Conservation (phyloP, 1,140 invertebrate species). For the Colletes latitarsis region DNA sequence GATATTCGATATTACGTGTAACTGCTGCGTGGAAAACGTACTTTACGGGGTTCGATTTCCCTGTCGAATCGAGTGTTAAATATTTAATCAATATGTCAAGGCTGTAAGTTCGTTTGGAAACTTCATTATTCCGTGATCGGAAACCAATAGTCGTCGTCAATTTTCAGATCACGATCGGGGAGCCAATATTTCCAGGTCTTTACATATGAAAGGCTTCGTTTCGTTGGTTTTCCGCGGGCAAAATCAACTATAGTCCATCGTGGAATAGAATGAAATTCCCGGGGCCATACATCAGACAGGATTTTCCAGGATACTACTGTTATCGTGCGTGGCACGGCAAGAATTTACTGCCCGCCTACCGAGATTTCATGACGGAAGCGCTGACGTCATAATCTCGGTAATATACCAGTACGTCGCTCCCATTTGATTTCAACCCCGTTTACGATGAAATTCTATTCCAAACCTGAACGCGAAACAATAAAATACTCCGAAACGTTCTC, state of each 20-base stretch:
- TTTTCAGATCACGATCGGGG: neutral
- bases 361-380: slow-evolving; percentile 14
- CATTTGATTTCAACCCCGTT: neutral
- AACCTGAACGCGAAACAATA: neutral
- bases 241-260: neutral
- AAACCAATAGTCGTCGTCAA: slow-evolving; percentile 6
- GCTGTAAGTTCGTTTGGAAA: neutral
- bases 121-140: slow-evolving; percentile 10
- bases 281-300: neutral
- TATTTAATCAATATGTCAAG: slow-evolving; percentile 12
- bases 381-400: slow-evolving; percentile 16
- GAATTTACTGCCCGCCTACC: slow-evolving; percentile 18
- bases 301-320: slow-evolving; percentile 8
- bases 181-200: slow-evolving; percentile 6
- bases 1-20: neutral
- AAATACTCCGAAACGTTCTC: neutral
- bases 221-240: neutral
- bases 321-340: neutral
- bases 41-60: neutral
- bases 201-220: neutral
- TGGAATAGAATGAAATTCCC: neutral
- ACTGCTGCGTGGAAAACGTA: neutral
- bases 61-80: slow-evolving; percentile 2
- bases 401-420: neutral
- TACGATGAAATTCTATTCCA: neutral